Conservation (phyloP, 2,888 invertebrate genomes). For the Chloroclysta siterata region DNA sequence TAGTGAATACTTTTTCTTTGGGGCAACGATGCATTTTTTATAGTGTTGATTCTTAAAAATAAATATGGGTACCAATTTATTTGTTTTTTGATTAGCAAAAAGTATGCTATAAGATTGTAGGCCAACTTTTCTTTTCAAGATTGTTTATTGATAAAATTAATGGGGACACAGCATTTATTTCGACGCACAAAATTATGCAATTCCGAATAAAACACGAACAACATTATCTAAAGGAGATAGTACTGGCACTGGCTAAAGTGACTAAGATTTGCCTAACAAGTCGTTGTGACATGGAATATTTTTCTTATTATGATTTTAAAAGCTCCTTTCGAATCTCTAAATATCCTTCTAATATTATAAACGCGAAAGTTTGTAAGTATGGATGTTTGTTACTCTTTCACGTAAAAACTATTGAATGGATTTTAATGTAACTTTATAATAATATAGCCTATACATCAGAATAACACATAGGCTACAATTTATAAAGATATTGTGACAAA, state of each 20-base stretch:
- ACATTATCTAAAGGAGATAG: constrained; percentile 31
- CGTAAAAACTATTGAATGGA: too few relatives aligned
- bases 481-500: too few relatives aligned
- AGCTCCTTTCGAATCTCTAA: too few relatives aligned
- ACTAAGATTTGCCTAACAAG: not conserved
- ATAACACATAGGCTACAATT: too few relatives aligned
- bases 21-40: constrained; percentile 23
- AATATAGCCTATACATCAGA: too few relatives aligned
- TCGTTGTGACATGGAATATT: too few relatives aligned
- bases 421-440: too few relatives aligned
- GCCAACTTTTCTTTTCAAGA: not conserved
- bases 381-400: too few relatives aligned
- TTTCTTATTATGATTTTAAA: too few relatives aligned
- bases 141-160: constrained; percentile 17
- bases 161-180: constrained; percentile 20
- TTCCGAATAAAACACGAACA: constrained; percentile 33
- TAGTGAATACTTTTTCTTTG: constrained; percentile 29
- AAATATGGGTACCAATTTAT: not conserved
- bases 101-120: not conserved
- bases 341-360: too few relatives aligned
- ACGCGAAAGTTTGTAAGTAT: too few relatives aligned
- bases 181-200: constrained; percentile 30
- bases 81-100: not conserved
- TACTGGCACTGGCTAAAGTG: constrained; percentile 21
- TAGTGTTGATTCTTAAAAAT: constrained; percentile 5